Base-by-base conservation (phyloP, 2,888 invertebrate genomes). In the Hyposoter dolosus region DNA sequence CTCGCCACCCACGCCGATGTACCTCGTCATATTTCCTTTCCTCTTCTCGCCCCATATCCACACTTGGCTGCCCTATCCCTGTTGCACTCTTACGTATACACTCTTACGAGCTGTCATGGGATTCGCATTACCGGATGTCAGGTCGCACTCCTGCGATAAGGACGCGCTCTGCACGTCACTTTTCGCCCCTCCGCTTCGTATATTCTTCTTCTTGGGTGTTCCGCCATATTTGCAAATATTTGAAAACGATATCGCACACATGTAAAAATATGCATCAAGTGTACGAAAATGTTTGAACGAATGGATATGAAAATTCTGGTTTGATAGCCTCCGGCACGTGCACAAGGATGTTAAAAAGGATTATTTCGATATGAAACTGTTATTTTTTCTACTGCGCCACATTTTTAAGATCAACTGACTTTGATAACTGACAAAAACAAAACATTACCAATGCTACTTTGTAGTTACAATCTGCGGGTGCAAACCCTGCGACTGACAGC, bases 111-210 rank as follows among this genome's bases (percentile, higher is more conserved):
- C 72, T 83, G 85, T 87, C 87, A 87, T 82, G 74, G 85, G 78
- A 83, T 85, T 85, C 82, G 69, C 75, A 83, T 81, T 87, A 83
- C 78, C 81, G 79, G 77, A 87, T 81, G 85, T 79, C 84, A 81
- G 83, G 80, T 85, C 85, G 77, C 63, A 76, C 83, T 78, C n/a
- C 28, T 28, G 66, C 77, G 85, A 85, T 87, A 87, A 87, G 85
- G 80, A 82, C 60, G 81, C 76, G 71, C 53, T 40, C 76, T 71
- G 85, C 76, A 87, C 75, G 76, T 87, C 81, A 72, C 76, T 43
- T 50, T 43, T 43, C 40, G 28, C 43, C 47, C 40, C 71, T 32
- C 12, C 76, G 76, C 76, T 72, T 50, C 71, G 40, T 9, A 69
- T 71, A 75, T 71, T 80, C 65, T 1, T 50, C 53, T 32, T 68